Evolutionary conservation across 2,888 invertebrate species (phyloP).

Genomic region (Ennomos quercinarius): DNA sequence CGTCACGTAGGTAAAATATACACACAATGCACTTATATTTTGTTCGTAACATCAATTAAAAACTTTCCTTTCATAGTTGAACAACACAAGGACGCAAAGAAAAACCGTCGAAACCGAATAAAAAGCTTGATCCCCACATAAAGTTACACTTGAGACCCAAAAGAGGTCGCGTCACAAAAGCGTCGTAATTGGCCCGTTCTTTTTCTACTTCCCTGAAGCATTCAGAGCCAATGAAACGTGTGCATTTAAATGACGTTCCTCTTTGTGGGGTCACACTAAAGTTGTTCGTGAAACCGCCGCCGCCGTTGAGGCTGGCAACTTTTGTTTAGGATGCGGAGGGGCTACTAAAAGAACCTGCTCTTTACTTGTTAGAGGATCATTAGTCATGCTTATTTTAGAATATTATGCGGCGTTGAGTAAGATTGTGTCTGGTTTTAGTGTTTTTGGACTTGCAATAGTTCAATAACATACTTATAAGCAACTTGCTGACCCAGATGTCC

Average conservation of each 20-base stretch:
- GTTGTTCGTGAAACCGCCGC: constrained; percentile 78
- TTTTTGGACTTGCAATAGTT: no score
- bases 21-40: not conserved
- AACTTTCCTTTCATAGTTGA: constrained; percentile 35
- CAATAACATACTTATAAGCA: no score
- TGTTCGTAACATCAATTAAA: constrained; percentile 24
- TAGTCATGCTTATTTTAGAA: constrained; percentile 77
- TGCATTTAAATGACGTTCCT: constrained; percentile 85
- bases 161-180: constrained; percentile 82
- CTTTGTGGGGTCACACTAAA: constrained; percentile 84
- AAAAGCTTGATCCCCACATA: constrained; percentile 73
- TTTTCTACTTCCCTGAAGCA: constrained; percentile 84
- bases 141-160: constrained; percentile 81
- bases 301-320: constrained; percentile 62
- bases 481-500: no score
- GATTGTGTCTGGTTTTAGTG: not conserved
- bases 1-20: no score
- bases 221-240: constrained; percentile 86
- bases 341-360: constrained; percentile 54
- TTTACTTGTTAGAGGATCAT: constrained; percentile 76
- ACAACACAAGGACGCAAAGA: constrained; percentile 32
- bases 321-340: constrained; percentile 70
- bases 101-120: constrained; percentile 61
- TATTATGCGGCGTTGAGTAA: constrained; percentile 37
- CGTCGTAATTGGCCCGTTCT: constrained; percentile 85